These are phyloP conservation scores for Hyphantria cunea DNA, from an alignment of 1,140 invertebrate genomes.

Conservation along the genomic window DNA sequence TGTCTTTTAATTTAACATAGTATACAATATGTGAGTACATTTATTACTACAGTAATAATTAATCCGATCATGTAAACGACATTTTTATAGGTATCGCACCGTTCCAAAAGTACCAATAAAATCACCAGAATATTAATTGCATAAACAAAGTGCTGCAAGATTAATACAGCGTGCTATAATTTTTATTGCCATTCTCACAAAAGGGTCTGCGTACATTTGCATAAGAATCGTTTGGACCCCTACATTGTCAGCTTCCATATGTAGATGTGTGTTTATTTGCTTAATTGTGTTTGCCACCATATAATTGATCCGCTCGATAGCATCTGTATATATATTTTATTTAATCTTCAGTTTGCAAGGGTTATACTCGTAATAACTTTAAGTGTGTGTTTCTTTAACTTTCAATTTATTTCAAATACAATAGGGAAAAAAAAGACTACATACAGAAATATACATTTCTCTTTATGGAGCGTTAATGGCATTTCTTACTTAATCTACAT, in stretches of 20 bases:
- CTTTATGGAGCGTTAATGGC: too few relatives aligned
- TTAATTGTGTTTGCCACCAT: constrained; percentile 34
- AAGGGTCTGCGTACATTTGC: constrained; percentile 13
- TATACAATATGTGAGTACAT: too few relatives aligned
- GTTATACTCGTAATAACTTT: background rate
- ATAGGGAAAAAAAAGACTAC: too few relatives aligned
- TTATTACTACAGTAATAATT: too few relatives aligned
- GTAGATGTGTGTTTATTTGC: constrained; percentile 31
- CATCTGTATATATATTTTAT: constrained; percentile 2
- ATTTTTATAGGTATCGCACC: too few relatives aligned
- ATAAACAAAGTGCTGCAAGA: constrained; percentile 10
- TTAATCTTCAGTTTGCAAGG: background rate
- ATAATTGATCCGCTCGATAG: constrained; percentile 27
- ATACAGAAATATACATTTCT: too few relatives aligned
- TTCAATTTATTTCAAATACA: too few relatives aligned
- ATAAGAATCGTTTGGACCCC: constrained; percentile 26
- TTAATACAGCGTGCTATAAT: constrained; percentile 24
- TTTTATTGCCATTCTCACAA: constrained; percentile 27
- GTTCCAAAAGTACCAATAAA: constrained; percentile 6
- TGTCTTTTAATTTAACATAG: too few relatives aligned
- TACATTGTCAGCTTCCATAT: constrained; percentile 22
- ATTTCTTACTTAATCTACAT: too few relatives aligned
- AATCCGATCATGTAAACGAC: too few relatives aligned
- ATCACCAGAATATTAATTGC: constrained; percentile 12
- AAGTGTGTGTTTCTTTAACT: background rate